These are phyloP conservation scores for Mystacornis crossleyi DNA, from an alignment of 2,113 vertebrate genomes.

Conservation along the genomic window DNA sequence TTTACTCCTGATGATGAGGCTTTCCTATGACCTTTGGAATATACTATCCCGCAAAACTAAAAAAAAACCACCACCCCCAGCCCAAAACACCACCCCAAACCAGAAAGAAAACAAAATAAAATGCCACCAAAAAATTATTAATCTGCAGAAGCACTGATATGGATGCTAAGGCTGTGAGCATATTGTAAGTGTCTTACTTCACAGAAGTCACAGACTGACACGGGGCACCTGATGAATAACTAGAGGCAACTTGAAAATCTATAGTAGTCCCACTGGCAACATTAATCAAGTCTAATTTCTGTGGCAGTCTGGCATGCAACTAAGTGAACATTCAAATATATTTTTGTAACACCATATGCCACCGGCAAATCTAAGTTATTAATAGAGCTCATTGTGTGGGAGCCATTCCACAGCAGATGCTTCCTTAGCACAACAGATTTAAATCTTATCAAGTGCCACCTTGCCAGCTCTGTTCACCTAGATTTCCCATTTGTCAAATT, in stretches of 20 bases:
- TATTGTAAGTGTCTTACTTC: neutral
- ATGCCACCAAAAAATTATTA: neutral
- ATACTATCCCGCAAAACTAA: neutral
- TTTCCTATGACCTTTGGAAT: neutral
- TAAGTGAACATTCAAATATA: slow-evolving; percentile 31
- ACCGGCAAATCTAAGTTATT: slow-evolving; percentile 15
- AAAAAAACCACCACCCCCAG: accelerated
- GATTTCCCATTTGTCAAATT: neutral
- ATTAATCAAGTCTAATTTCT: slow-evolving; percentile 31
- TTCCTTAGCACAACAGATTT: slow-evolving; percentile 40
- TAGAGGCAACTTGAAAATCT: neutral
- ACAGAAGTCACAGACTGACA: neutral
- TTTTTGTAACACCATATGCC: slow-evolving; percentile 32
- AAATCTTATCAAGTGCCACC: slow-evolving; percentile 18
- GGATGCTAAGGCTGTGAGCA: neutral
- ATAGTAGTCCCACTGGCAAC: neutral
- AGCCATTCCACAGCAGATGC: slow-evolving; percentile 16
- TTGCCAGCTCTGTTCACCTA: slow-evolving; percentile 5
- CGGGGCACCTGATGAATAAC: neutral
- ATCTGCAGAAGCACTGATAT: neutral
- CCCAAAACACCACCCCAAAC: neutral
- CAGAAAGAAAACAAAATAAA: neutral
- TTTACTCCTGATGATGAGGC: neutral
- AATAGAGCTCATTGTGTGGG: slow-evolving; percentile 22
- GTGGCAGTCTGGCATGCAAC: neutral